A percentile compares a stretch with the other conserved stretches of the same genome.
Conservation (phyloP, 2,113 vertebrate species). For the Mohoua ochrocephala region DNA sequence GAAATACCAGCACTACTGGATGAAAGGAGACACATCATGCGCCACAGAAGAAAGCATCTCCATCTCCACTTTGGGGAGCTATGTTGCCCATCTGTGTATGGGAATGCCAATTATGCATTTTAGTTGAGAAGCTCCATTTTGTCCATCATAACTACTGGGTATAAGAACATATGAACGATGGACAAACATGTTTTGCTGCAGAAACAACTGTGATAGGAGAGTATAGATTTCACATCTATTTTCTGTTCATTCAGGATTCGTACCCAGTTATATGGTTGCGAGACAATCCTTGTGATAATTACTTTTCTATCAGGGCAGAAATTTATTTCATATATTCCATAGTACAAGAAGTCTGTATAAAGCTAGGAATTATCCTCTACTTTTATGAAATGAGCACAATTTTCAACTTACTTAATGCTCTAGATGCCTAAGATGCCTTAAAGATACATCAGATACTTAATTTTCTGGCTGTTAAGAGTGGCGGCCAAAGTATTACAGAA, state of each 20-base stretch:
- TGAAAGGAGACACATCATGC: not conserved
- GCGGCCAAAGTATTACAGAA: not conserved
- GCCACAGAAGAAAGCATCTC: not conserved
- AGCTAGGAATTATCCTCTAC: not conserved
- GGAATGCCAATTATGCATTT: not conserved
- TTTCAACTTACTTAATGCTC: not conserved
- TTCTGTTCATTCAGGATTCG: not conserved
- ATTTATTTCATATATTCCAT: not conserved
- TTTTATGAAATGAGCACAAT: not conserved
- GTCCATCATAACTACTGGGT: not conserved
- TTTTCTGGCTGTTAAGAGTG: not conserved
- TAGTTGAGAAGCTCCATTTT: not conserved
- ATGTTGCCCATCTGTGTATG: not conserved
- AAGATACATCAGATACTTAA: not conserved
- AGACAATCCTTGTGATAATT: not conserved
- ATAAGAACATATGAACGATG: not conserved
- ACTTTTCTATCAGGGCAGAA: not conserved
- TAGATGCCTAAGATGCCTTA: not conserved
- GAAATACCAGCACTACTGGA: not conserved
- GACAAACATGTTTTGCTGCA: not conserved
- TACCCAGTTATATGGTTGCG: not conserved
- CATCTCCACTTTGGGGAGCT: not conserved
- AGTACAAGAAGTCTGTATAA: not conserved
- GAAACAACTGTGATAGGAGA: not conserved
- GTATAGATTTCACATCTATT: not conserved